Evolutionary conservation across 2,888 invertebrate species (phyloP), one percentile per base, ranked within the genome.

Genomic region (Mesorhabditis belari): DNA sequence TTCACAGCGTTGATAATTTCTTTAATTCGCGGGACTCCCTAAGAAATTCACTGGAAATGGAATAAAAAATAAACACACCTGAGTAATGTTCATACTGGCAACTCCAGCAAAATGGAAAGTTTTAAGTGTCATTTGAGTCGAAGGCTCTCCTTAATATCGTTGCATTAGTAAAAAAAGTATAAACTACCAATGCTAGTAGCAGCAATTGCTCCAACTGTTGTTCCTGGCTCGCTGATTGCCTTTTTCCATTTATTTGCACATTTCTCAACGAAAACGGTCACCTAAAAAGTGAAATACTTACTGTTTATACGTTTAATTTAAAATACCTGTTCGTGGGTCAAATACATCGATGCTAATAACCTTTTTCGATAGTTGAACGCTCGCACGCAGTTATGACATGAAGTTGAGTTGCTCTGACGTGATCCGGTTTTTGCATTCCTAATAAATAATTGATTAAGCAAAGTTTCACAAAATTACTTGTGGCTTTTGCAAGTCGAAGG

Each of bases 51-150:
- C 54, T 23, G 65, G 24, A 63, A 65, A n/a, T n/a, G n/a, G n/a
- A 35, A 35, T 35, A 35, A 35, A 35, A 1, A 9, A 23, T 19
- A 9, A 17, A 27, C 54, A 25, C 17, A 25, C 54, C 54, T 71
- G 71, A 1, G 81, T 81, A 81, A 85, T 85, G 81, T 85, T 99
- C 98, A 98, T 98, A 24, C 94, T 93, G 3, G 98, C 98, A 0
- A 99, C 96, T 71, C 98, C 98, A 72, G 98, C 96, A 86, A 98
- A 99, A 84, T 99, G 98, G 84, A 99, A 99, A 17, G 98, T 98
- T 84, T 98, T 99, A 57, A 99, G 83, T 0, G 98, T 99, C 98
- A 98, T 98, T 83, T 98, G 96, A 0, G 98, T 98, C 28, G 95
- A 95, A 0, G 98, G 98, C 82, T 99, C 98, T 27, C 98, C 76